Percentiles rank a stretch among this genome's conserved stretches.
These are phyloP conservation scores for Laothoe populi DNA, from an alignment of 2,888 invertebrate genomes.

Conservation along the genomic window DNA sequence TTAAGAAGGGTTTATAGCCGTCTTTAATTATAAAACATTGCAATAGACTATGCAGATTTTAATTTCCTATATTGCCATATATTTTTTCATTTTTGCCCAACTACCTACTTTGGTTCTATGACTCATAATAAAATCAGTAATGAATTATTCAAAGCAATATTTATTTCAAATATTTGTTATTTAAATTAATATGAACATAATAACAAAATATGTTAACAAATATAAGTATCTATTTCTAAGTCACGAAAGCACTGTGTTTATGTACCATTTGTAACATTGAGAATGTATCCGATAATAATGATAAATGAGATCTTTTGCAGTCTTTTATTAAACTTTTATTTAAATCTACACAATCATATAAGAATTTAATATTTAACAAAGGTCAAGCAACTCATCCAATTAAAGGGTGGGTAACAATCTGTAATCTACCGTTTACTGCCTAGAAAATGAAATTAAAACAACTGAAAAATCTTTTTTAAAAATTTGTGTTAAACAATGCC, in stretches of 20 bases:
- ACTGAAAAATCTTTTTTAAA: too few species aligned
- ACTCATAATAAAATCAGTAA: slow-evolving; percentile 33
- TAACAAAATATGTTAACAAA: slow-evolving; percentile 82
- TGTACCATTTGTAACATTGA: slow-evolving; percentile 27
- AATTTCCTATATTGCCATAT: too few species aligned
- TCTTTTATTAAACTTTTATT: slow-evolving; percentile 36
- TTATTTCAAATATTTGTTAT: slow-evolving; percentile 74
- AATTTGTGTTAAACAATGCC: too few species aligned
- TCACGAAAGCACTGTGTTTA: slow-evolving; percentile 62
- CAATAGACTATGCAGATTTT: too few species aligned
- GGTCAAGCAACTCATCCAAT: slow-evolving; percentile 22
- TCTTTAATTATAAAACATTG: too few species aligned
- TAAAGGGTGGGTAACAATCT: too few species aligned
- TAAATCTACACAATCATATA: slow-evolving; percentile 31
- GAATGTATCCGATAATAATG: slow-evolving; percentile 26
- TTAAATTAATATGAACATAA: slow-evolving; percentile 71
- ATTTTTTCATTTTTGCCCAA: too few species aligned
- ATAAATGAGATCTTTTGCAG: slow-evolving; percentile 55
- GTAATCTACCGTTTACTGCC: too few species aligned
- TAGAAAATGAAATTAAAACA: too few species aligned
- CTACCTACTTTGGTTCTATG: too few species aligned
- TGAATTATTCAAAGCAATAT: slow-evolving; percentile 67
- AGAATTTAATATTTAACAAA: slow-evolving; percentile 30
- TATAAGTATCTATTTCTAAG: slow-evolving; percentile 75
- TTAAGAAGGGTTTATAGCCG: too few species aligned